phyloP scores from a whole-genome alignment of 2,888 invertebrate genomes.

The Colletes collaris region DNA sequence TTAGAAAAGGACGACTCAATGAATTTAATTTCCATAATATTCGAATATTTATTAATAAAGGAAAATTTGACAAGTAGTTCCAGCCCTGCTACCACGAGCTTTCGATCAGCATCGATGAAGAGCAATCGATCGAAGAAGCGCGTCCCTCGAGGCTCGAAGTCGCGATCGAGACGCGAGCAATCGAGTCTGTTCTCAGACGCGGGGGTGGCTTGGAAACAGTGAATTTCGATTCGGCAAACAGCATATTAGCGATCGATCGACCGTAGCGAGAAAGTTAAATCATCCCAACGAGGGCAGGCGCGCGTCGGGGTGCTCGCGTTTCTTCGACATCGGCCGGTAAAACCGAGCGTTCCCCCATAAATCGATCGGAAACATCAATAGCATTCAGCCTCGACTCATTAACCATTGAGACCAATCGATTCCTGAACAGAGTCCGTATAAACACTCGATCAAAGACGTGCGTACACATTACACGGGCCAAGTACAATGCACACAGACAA shows the following conservation, averaged over 20 bases:
- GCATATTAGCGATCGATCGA: not conserved
- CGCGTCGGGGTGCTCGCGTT: not conserved
- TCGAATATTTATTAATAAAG: no score
- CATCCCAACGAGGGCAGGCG: not conserved
- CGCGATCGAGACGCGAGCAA: no score
- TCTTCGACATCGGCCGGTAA: not conserved
- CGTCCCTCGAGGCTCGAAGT: no score
- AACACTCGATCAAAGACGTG: conserved; percentile 67
- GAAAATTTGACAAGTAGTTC: no score
- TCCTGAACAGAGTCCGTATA: conserved; percentile 60
- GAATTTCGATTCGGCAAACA: not conserved
- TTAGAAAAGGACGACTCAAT: no score
- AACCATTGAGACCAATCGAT: conserved; percentile 63
- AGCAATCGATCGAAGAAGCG: no score
- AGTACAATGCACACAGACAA: conserved; percentile 64
- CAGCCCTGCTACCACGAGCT: no score
- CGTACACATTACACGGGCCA: conserved; percentile 67
- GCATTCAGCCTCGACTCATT: conserved; percentile 67
- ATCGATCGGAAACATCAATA: conserved; percentile 65
- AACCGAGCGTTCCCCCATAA: conserved; percentile 31
- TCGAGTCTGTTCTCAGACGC: no score
- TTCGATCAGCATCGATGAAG: no score
- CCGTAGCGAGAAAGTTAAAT: conserved; percentile 1
- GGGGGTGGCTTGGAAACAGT: no score
- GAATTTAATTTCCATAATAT: no score